Evolutionary conservation across 2,797 vertebrate genomes (phyloP), one percentile per base, ranked within the genome.

Genomic region (Margarornis squamiger): DNA sequence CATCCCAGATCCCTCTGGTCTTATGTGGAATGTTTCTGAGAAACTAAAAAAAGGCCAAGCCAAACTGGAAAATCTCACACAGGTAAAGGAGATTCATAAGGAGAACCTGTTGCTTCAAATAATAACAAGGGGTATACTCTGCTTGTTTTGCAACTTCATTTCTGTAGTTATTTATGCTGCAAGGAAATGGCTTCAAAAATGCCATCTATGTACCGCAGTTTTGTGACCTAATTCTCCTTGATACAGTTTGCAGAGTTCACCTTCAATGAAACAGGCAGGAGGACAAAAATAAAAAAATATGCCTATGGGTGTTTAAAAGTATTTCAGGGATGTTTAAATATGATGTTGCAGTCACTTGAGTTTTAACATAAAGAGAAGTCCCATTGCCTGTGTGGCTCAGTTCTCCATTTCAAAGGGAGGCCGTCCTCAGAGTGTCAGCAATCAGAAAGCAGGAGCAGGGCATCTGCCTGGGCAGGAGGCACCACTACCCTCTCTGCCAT

Each of bases 391-490:
- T 19, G 38, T 48, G 38, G 26, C n/a, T 41, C 14, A 20, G 30
- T 38, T 79, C 54, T 32, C 30, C 4, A 1, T 21, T 49, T 10
- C 4, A 9, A 52, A 52, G n/a, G 43, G 26, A 32, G 0, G 41
- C 13, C 0, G 0, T 15, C 10, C 12, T 9, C 39, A 23, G 51
- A 0, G 20, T 10, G 17, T 4, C 49, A 29, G 52, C 34, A 54
- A 39, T 1, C 7, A n/a, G 23, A 52, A 66, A 38, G 32, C 45
- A 21, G 63, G 2, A 46, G 51, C 34, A 36, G 27, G 27, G 13
- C 43, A 78, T 9, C 48, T 63, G 65, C 29, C 46, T 18, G 32
- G 39, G 22, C 32, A 51, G 21, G n/a, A 68, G 52, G 34, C 39
- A 46, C n/a, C 22, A 18, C 46, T 6, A 16, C 32, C n/a, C 32